phyloP scores from a whole-genome alignment of 2,888 invertebrate genomes.

The Thyatira batis region DNA sequence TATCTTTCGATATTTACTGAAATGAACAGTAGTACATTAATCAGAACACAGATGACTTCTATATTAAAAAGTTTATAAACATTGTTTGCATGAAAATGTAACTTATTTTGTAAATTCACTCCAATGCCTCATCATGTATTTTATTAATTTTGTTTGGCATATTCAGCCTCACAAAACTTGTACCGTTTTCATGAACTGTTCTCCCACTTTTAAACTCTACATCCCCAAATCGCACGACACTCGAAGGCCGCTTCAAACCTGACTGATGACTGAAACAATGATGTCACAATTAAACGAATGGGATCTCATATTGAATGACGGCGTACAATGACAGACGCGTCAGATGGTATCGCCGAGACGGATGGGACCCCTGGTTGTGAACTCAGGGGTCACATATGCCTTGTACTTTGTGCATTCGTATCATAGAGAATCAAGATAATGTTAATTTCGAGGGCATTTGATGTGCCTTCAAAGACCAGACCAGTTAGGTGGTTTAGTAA shows the following conservation, averaged over 20 bases:
- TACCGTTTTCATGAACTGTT: background rate
- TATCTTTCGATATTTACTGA: too few species aligned
- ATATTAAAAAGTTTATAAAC: too few species aligned
- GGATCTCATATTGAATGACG: slow-evolving; percentile 36
- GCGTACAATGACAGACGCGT: slow-evolving; percentile 44
- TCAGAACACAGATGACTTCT: too few species aligned
- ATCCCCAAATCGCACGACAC: slow-evolving; percentile 29
- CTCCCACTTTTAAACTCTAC: slow-evolving; percentile 19
- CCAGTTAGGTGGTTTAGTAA: background rate
- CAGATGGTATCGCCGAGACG: slow-evolving; percentile 52
- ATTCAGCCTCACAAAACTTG: too few species aligned
- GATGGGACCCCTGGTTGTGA: slow-evolving; percentile 30
- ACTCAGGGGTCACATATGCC: slow-evolving; percentile 14
- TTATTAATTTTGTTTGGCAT: too few species aligned
- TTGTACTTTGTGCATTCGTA: slow-evolving; percentile 6
- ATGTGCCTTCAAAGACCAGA: background rate
- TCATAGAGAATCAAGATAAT: background rate
- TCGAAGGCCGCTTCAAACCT: slow-evolving; percentile 57
- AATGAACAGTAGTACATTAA: too few species aligned
- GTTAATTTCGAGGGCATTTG: background rate
- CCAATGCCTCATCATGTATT: too few species aligned
- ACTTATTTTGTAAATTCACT: too few species aligned
- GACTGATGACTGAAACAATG: slow-evolving; percentile 73
- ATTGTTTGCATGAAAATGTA: too few species aligned
- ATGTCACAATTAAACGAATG: slow-evolving; percentile 71